These are phyloP conservation scores for Smittia sp. DNA, from an alignment of 2,888 invertebrate species.

Conservation along the genomic window DNA sequence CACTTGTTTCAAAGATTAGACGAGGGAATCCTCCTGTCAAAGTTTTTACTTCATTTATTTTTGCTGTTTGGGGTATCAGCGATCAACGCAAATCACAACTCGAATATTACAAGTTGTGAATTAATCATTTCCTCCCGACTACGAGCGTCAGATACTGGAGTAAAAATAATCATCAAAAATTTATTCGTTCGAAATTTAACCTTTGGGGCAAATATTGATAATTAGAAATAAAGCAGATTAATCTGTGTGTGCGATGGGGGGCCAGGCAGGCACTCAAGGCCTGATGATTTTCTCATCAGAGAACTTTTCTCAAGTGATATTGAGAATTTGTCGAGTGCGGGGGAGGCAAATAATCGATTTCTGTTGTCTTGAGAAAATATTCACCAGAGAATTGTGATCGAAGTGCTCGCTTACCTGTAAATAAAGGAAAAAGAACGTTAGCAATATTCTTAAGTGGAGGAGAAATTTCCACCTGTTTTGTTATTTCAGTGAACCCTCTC, in stretches of 20 bases:
- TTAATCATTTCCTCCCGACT: background rate
- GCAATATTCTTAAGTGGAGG: slow-evolving; percentile 43
- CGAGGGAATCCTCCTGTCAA: background rate
- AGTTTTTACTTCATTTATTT: background rate
- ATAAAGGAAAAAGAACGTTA: slow-evolving; percentile 4
- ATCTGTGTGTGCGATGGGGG: slow-evolving; percentile 1
- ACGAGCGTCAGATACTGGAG: background rate
- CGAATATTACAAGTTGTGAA: background rate
- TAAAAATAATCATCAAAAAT: slow-evolving; percentile 27
- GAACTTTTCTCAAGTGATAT: background rate
- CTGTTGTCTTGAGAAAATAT: background rate
- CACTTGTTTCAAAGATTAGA: background rate
- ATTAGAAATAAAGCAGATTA: slow-evolving; percentile 39
- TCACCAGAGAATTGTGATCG: background rate
- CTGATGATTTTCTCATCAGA: slow-evolving; percentile 34
- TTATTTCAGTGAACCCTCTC: slow-evolving; percentile 14
- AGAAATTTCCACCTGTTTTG: slow-evolving; percentile 36
- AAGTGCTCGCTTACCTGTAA: background rate
- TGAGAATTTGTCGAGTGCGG: background rate
- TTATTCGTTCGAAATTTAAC: slow-evolving; percentile 30
- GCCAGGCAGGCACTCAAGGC: background rate
- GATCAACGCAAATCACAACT: background rate
- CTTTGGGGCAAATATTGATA: slow-evolving; percentile 41
- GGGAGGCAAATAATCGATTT: background rate
- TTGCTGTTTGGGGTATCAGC: background rate